Conservation (phyloP, 2,888 invertebrate genomes). For the Apocheima hispidaria region DNA sequence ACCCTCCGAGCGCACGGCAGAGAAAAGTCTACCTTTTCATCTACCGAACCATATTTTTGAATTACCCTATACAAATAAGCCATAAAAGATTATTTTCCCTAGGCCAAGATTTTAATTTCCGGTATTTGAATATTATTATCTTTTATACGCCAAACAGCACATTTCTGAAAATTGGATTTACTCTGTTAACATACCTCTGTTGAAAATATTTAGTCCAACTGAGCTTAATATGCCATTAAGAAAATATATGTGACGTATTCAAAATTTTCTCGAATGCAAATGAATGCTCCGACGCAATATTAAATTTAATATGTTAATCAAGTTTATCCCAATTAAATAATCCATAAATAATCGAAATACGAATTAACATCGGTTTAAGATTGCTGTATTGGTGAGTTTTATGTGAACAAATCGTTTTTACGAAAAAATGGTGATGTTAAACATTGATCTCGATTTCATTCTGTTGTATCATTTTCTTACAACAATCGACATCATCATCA, state of each 20-base stretch:
- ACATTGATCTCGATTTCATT: too few species aligned
- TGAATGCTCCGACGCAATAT: conserved; percentile 18
- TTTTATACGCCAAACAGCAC: conserved; percentile 27
- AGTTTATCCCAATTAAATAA: conserved; percentile 43
- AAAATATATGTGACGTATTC: conserved; percentile 34
- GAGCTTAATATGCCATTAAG: conserved; percentile 33
- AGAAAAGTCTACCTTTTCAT: not conserved
- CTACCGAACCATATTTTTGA: conserved; percentile 7
- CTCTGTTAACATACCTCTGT: conserved; percentile 23
- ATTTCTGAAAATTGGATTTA: conserved; percentile 33
- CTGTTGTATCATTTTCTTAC: too few species aligned
- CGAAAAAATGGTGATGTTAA: too few species aligned
- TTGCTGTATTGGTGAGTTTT: conserved; percentile 22
- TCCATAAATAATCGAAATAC: conserved; percentile 36
- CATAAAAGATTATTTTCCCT: conserved; percentile 15
- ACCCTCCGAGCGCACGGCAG: too few species aligned
- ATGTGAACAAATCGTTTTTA: conserved; percentile 6
- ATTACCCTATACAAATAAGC: conserved; percentile 18
- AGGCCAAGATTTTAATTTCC: conserved; percentile 32
- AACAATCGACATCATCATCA: too few species aligned
- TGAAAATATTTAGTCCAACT: conserved; percentile 20
- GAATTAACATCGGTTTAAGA: conserved; percentile 26
- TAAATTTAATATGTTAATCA: conserved; percentile 41
- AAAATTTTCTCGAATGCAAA: conserved; percentile 34
- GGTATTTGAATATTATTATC: conserved; percentile 30